A percentile compares a stretch with the other conserved stretches of the same genome.
These are phyloP conservation scores for Sciurus carolinensis DNA, from an alignment of 2,797 vertebrate species.

Conservation along the genomic window DNA sequence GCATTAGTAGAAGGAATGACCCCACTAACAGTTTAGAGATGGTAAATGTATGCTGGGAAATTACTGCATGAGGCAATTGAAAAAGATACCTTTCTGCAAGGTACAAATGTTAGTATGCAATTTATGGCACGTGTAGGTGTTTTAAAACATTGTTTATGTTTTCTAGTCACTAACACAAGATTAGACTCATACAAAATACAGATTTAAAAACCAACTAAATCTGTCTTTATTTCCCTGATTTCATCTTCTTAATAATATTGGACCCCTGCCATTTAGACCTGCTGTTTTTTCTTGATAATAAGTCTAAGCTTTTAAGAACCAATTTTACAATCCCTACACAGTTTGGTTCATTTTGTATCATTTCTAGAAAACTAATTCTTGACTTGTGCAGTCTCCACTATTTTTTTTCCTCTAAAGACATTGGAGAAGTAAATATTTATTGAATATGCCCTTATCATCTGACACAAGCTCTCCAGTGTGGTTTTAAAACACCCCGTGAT, in stretches of 20 bases:
- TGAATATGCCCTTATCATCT: slow-evolving; percentile 68
- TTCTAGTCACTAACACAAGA: slow-evolving; percentile 53
- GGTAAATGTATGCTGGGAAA: background rate
- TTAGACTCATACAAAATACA: slow-evolving; percentile 47
- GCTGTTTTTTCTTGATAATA: slow-evolving; percentile 24
- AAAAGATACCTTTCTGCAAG: background rate
- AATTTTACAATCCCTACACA: slow-evolving; percentile 72
- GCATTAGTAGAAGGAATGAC: background rate
- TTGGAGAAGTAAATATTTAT: slow-evolving; percentile 66
- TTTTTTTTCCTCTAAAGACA: slow-evolving; percentile 61
- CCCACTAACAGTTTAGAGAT: background rate
- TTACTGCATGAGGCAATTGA: background rate
- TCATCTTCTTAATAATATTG: background rate
- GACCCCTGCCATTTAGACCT: slow-evolving; percentile 33
- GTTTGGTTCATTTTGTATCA: slow-evolving; percentile 75
- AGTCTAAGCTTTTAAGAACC: slow-evolving; percentile 78
- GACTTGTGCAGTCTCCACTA: slow-evolving; percentile 40
- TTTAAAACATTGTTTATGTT: slow-evolving; percentile 57
- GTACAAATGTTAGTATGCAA: background rate
- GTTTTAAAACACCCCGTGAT: slow-evolving; percentile 73
- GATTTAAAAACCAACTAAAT: slow-evolving; percentile 43
- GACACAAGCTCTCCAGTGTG: background rate
- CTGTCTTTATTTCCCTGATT: slow-evolving; percentile 37
- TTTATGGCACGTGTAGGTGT: slow-evolving; percentile 14
- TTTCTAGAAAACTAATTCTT: slow-evolving; percentile 80